These are phyloP conservation scores for Acleris literana DNA, from an alignment of 2,888 invertebrate species.

Conservation along the genomic window DNA sequence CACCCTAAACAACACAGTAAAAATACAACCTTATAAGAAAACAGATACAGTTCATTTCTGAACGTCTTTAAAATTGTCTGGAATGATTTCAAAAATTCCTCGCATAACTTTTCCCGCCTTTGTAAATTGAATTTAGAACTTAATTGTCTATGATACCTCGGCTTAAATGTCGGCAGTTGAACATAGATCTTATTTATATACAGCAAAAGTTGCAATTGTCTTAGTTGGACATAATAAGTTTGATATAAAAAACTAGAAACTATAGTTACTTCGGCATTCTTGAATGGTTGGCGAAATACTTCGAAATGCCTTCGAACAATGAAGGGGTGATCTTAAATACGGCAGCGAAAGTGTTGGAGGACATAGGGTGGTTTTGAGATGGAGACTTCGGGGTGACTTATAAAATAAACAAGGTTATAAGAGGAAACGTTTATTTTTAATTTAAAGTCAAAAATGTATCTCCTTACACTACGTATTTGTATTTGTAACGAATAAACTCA, in stretches of 20 bases:
- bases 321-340: not conserved
- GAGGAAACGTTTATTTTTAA: no score
- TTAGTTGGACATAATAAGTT: constrained; percentile 6
- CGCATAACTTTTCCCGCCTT: constrained; percentile 37
- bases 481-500: no score
- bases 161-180: constrained; percentile 4
- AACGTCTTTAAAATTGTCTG: constrained; percentile 8
- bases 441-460: no score
- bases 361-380: no score
- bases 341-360: not conserved
- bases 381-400: no score
- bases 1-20: constrained; percentile 6
- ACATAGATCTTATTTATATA: not conserved
- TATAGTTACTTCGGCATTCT: constrained; percentile 23
- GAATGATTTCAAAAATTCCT: constrained; percentile 28
- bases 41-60: not conserved
- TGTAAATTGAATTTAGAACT: constrained; percentile 35
- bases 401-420: no score
- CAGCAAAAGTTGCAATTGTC: not conserved
- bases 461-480: no score
- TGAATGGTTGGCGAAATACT: constrained; percentile 10
- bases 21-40: not conserved
- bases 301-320: constrained; percentile 1
- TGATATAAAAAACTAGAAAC: constrained; percentile 26
- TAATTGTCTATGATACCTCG: constrained; percentile 31